phyloP scores from a whole-genome alignment of 2,113 vertebrate species.

The Tetraodon nigroviridis region DNA sequence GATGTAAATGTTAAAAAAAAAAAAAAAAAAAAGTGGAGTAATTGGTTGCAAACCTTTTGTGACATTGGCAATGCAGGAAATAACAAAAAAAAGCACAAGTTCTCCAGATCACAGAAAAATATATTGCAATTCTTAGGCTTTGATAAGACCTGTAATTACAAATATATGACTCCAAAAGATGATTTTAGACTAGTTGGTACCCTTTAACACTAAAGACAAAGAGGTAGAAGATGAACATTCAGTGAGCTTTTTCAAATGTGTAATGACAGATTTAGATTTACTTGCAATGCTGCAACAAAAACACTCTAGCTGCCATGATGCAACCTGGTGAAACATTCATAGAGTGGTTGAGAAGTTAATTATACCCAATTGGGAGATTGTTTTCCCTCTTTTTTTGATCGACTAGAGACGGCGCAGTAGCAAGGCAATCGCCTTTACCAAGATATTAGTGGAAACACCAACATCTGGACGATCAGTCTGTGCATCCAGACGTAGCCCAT shows the following conservation, averaged over 20 bases:
- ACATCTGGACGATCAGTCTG: constrained; percentile 43
- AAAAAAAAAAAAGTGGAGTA: too few relatives aligned
- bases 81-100: too few relatives aligned
- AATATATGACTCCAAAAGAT: too few relatives aligned
- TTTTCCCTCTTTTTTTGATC: constrained; percentile 18
- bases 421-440: constrained; percentile 27
- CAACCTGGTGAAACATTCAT: constrained; percentile 38
- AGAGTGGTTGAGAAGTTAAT: constrained; percentile 25
- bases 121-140: too few relatives aligned
- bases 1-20: too few relatives aligned
- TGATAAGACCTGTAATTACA: too few relatives aligned
- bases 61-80: too few relatives aligned
- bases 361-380: background rate
- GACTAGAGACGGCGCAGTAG: constrained; percentile 35
- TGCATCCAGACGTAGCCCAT: constrained; percentile 20
- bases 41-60: too few relatives aligned
- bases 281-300: constrained; percentile 1
- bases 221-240: too few relatives aligned
- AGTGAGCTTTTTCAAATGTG: background rate
- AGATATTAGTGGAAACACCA: constrained; percentile 32
- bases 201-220: too few relatives aligned
- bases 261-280: constrained; percentile 2
- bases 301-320: constrained; percentile 36
- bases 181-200: too few relatives aligned
- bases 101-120: too few relatives aligned